Conservation (phyloP, 2,797 vertebrate species). For the Muscicapa comitata region DNA sequence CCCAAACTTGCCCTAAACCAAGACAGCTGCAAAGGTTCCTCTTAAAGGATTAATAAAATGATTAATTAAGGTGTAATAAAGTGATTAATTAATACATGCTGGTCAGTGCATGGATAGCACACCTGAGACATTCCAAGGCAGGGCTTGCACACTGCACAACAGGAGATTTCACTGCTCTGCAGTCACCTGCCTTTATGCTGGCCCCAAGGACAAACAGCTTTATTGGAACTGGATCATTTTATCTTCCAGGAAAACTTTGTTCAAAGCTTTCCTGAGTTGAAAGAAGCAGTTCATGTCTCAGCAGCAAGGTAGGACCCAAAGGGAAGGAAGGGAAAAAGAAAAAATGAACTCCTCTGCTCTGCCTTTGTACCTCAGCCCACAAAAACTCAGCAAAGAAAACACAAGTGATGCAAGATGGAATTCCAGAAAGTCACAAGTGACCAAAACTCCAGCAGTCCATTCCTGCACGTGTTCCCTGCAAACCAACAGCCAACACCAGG, state of each 20-base stretch:
- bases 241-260: background rate
- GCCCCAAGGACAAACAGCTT: background rate
- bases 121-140: background rate
- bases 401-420: background rate
- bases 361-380: background rate
- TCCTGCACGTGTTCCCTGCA: accelerated
- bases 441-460: background rate
- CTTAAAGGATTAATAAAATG: background rate
- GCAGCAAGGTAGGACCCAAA: background rate
- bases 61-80: background rate
- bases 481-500: background rate
- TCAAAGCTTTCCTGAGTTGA: background rate
- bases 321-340: background rate
- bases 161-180: background rate
- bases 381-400: background rate
- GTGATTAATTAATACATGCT: background rate
- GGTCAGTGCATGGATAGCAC: background rate
- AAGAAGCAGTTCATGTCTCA: background rate
- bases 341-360: background rate
- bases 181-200: background rate
- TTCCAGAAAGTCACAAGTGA: background rate
- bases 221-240: background rate
- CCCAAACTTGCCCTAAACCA: too few relatives aligned
- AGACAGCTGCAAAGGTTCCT: background rate
- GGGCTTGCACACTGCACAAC: background rate